phyloP scores from a whole-genome alignment of 1,140 invertebrate genomes.

The Drosophila littoralis region DNA sequence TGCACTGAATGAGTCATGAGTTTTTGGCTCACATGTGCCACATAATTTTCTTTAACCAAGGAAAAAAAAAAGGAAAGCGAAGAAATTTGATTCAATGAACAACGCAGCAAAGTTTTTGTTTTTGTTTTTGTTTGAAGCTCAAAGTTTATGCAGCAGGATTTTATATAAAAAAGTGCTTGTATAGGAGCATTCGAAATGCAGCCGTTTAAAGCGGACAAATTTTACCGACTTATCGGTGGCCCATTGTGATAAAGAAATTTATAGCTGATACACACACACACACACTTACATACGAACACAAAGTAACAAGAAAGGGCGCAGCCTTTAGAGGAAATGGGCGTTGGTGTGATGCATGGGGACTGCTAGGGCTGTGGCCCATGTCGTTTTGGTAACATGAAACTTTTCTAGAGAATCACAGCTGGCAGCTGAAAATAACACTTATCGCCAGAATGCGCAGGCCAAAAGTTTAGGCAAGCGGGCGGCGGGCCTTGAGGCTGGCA shows the following conservation, averaged over 20 bases:
- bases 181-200: constrained; percentile 13
- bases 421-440: constrained; percentile 79
- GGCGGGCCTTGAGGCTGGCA: neutral
- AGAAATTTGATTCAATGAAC: constrained; percentile 28
- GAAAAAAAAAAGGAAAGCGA: neutral
- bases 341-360: neutral
- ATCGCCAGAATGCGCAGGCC: constrained; percentile 51
- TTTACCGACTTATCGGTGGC: constrained; percentile 47
- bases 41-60: constrained; percentile 48
- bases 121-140: constrained; percentile 14
- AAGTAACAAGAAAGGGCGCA: constrained; percentile 36
- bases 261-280: constrained; percentile 47
- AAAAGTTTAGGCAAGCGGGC: neutral
- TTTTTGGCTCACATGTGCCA: constrained; percentile 39
- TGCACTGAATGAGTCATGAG: constrained; percentile 56
- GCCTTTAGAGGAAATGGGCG: constrained; percentile 7
- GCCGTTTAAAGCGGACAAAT: constrained; percentile 61
- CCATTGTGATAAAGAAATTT: constrained; percentile 67
- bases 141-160: constrained; percentile 24
- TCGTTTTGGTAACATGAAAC: constrained; percentile 72
- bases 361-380: constrained; percentile 6
- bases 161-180: constrained; percentile 2
- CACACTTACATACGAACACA: constrained; percentile 22
- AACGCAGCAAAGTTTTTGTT: constrained; percentile 17
- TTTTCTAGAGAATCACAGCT: constrained; percentile 73